Base-by-base conservation (phyloP, 2,888 invertebrate genomes). In the Acrobasis consociella region DNA sequence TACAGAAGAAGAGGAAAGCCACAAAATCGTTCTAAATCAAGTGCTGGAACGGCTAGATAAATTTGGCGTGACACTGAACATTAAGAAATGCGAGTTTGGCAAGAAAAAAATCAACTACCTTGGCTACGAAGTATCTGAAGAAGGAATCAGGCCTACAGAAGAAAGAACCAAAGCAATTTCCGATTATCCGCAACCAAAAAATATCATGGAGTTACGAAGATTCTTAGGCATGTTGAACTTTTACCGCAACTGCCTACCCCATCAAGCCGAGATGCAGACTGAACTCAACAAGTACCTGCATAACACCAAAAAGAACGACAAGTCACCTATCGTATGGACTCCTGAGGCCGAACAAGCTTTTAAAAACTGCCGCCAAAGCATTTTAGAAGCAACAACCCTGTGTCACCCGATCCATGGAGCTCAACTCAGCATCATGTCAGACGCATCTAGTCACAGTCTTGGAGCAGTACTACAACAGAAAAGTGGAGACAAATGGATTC, bases 151-250 rank as follows among this genome's bases (percentile, higher is more conserved):
- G 56, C 67, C 68, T 0, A 38, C 16, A 0, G 38, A 51, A 61
- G 68, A 69, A 0, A 38, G 51, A 11, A 31, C 46, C 0, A 5
- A 67, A 53, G 64, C 64, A 1, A 69, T 71, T 13, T 16, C 58
- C 0, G 50, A 22, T 0, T 69, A 63, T 31, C 68, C 68, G 0
- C 59, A 62, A 17, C 68, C 68, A 9, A 53, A 62, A 2, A 68
- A 63, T 0, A 46, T 71, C 52, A n/a, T 58, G 31, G 63, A 70
- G 51, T 38, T 70, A 52, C 39, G 68, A 52, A 49, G 69, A 13
- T 72, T 72, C 46, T 46, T 70, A 2, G 70, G 69, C 1, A 70
- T 72, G 67, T 2, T 72, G 0, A 71, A 71, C 13, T 72, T 69
- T 15, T 72, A 71, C 39, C 60, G 70, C 5, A 62, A 60, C 37